Evolutionary conservation across 2,113 vertebrate species (phyloP), one percentile per base, ranked within the genome.

Genomic region (Apodemus sylvaticus): DNA sequence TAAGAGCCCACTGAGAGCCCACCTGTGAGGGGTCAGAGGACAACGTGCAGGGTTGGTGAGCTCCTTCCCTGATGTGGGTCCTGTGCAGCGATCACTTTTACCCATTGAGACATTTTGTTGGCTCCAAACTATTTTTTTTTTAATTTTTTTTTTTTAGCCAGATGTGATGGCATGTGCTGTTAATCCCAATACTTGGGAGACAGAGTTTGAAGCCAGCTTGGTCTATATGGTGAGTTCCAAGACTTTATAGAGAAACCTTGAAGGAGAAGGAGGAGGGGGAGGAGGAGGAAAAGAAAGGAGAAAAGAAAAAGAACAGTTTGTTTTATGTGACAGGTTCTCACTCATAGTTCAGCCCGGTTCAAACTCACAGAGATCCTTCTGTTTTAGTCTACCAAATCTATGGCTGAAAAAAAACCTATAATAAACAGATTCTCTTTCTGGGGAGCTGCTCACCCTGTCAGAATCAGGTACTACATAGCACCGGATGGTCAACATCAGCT

Each of bases 91-190:
- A n/a, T 17, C 78, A n/a, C 31, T 36, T n/a, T 81, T 55, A 58
- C 78, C 78, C 51, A 55, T 19, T 81, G 19, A 81, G 10, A 4
- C 34, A 58, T 58, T 24, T 55, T 8, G 29, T n/a, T 55, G 78
- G 51, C 10, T 34, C 78, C 51, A 55, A 79, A n/a, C 19, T 22
- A 17, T 55, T 78, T 78, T 45, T 45, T 62, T 68, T 34, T 68
- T 36, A 78, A 53, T n/a, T n/a, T n/a, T 34, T 36, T 16, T 79
- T 12, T 53, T 55, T 53, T 79, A 55, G 77, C 34, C 53, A 26
- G 79, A 39, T 39, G 20, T 39, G 10, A 5, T 58, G 55, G 36
- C 12, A 0, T 3, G n/a, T 0, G 3, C 36, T 22, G 8, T 26
- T 82, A 60, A 60, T 60, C 12, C 53, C 79, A 60, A 5, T 19